Evolutionary conservation across 2,797 vertebrate genomes (phyloP), one percentile per base, ranked within the genome.

Genomic region (Lacerta viridis): DNA sequence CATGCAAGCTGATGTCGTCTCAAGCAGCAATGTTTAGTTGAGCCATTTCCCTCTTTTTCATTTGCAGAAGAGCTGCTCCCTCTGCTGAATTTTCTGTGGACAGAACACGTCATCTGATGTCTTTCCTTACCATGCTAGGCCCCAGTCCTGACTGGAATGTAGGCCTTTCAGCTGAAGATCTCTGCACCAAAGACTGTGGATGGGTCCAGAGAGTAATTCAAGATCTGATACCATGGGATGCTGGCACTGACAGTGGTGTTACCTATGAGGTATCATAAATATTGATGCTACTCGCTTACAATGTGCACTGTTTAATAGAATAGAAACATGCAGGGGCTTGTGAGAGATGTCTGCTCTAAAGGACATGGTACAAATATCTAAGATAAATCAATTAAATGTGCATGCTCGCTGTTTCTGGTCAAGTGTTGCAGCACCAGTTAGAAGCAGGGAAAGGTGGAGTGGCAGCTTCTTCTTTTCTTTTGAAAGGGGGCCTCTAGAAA

Each of bases 11-110:
- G 25, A 5, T 50, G 1, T 50, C 68, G 66, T 10, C 55, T 81
- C 43, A 2, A 71, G 75, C 72, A 41, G 81, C 82, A 61, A 59
- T n/a, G 3, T 77, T 0, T 18, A 83, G 68, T 61, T 86, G 50
- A 3, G 18, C 1, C 8, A 0, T 0, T 13, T 81, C 4, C 90
- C 25, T 71, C 0, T 29, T 80, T 90, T 83, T 87, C 33, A 77
- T 95, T 93, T 94, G 87, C 96, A 99, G 99, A 93, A 98, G 99
- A 91, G 98, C 99, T 9, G 98, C 99, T 61, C 99, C 99, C 71
- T 99, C 99, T 9, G 99, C 99, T 17, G 99, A 99, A 94, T 99
- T 99, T 93, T 99, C 99, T 0, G 99, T 99, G 90, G 99, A 99
- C 95, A 97, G 98, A 9, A 97, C 95, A 0, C 98, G 99, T 76